Evolutionary conservation across 2,113 vertebrate species (phyloP), one percentile per base, ranked within the genome.

Genomic region (Pterocles burchelli): DNA sequence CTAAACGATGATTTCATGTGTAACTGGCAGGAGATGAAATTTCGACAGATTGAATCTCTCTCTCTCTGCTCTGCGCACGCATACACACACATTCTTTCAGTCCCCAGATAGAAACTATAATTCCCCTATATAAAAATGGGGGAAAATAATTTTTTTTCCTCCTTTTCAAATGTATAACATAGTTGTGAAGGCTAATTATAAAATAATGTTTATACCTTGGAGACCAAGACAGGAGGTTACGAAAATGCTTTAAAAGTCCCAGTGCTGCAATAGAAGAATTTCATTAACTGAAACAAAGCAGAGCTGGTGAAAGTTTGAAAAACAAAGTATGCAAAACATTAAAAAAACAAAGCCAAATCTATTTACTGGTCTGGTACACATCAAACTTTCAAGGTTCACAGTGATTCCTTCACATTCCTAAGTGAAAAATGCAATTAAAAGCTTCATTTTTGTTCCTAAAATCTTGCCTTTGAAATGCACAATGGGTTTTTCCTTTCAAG

Each of bases 121-220:
- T 97, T 97, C 98, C 96, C 97, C 96, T 96, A 93, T 95, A 95
- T 96, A 97, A 97, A 97, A 94, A 96, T 90, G 95, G 92, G 83
- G 97, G 91, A 45, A 96, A 97, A 95, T 94, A 96, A 97, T 96
- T 96, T 97, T 96, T 93, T 95, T 94, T 95, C 76, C 95, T 96
- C 93, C 97, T 96, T 97, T 97, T 98, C 96, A 95, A 97, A 98
- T 96, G 97, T 97, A 97, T 97, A 98, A 97, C 95, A 97, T 98
- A 98, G 97, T 97, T 98, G 97, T 98, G 98, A 98, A 98, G 96
- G 95, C 97, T 98, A 98, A 98, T 98, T 98, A 98, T 98, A 97
- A 98, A 98, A 98, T 98, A 98, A 98, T 97, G 96, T 98, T 97
- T 98, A 98, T 98, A 96, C 98, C 98, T 98, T 96, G 94, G 98